Base-by-base conservation (phyloP, 2,797 vertebrate species). In the Xerus rutilus region DNA sequence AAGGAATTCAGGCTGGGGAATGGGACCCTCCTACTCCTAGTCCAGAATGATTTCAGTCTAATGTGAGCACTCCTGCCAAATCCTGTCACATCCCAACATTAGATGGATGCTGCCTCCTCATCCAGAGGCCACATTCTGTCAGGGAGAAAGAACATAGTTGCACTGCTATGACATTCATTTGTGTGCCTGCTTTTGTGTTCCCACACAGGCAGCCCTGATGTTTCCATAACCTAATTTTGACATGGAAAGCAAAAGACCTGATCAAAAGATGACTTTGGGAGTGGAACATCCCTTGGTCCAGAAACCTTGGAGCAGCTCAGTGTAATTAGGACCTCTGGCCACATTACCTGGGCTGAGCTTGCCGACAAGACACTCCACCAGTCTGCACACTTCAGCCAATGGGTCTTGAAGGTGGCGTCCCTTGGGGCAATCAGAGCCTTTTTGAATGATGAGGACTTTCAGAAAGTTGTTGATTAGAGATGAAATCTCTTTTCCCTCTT, bases 381-480 rank as follows among this genome's bases (percentile, higher is more conserved):
- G 21, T 7, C 49, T 9, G 25, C 0, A 0, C 11, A 14, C 39
- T 25, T 87, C 32, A 2, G 1, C 12, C 43, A 52, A 20, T 1
- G 4, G 49, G 2, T 76, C 59, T 57, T 0, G 0, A 10, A 86
- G 18, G 15, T 0, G 14, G 47, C n/a, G 59, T 5, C 5, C 32
- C 15, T 73, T 39, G 7, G 3, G 8, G 21, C 23, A 21, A 3
- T 52, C 32, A 12, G 4, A 1, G 69, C 49, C 43, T 4, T 35
- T 1, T 11, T 45, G n/a, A 20, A 3, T 9, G 76, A 91, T 59
- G 39, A 87, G 32, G 30, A 25, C 39, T 25, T 47, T 2, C 3
- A 81, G 9, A 25, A 73, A 74, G 0, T 57, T 2, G 2, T 0
- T 14, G 18, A 74, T 57, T 15, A 52, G 23, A 17, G 39, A 43